Evolutionary conservation across 2,113 vertebrate species (phyloP).

Genomic region (Anhinga anhinga): DNA sequence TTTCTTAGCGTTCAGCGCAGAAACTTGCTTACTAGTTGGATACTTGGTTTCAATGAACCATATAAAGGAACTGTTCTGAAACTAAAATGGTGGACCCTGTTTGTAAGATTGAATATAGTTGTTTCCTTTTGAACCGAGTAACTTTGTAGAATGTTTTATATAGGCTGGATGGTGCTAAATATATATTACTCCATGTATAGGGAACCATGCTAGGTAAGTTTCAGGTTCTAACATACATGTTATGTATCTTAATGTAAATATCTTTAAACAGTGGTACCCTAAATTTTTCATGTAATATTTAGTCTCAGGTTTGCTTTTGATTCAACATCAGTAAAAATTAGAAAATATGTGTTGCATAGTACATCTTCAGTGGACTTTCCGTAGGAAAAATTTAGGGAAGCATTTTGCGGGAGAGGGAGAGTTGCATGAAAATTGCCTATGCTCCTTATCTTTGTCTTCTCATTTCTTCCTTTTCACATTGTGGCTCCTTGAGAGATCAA

Average conservation of each 20-base stretch:
- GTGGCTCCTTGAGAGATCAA: not conserved
- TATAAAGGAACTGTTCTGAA: not conserved
- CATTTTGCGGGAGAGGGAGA: not conserved
- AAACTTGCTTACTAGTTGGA: not conserved
- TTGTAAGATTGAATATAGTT: not conserved
- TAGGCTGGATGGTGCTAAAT: not conserved
- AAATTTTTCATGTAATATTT: not conserved
- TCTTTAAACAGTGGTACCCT: not conserved
- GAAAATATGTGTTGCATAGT: not conserved
- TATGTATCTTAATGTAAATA: not conserved
- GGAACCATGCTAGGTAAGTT: not conserved
- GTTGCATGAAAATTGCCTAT: not conserved
- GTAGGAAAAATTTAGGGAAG: not conserved
- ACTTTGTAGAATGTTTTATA: not conserved
- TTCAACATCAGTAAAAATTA: not conserved
- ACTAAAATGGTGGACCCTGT: not conserved
- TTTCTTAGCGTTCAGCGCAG: not conserved
- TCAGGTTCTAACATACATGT: not conserved
- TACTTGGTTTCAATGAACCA: not conserved
- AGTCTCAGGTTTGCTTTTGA: not conserved
- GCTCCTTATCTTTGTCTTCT: not conserved
- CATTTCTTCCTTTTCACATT: not conserved
- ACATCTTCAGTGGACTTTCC: not conserved
- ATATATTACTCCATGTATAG: not conserved
- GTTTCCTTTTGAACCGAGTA: not conserved